Evolutionary conservation across 30 jellyfish, hydroid and myxozoan species (phyloP), one percentile per base, ranked within the genome.

Genomic region (Turritopsis rubra): DNA sequence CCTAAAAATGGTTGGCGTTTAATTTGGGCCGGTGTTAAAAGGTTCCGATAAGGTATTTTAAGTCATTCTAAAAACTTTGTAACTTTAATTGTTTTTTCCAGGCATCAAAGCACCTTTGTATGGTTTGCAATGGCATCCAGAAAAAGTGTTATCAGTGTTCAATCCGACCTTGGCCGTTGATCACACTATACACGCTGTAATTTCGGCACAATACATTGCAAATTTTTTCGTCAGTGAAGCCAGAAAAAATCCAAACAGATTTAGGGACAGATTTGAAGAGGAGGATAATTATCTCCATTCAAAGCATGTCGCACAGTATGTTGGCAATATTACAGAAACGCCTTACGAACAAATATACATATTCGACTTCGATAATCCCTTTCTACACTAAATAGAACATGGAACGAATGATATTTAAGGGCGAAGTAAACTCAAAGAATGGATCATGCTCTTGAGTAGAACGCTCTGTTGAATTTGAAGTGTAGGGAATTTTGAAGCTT

Each of bases 111-210:
- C 93, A 28, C 98, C 98, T 30, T 53, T 92, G 21, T 92, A 87
- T 81, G 98, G 98, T 52, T 72, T 92, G 18, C 98, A 92, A 41
- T 92, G 98, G 98, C 98, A 92, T 81, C 98, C 98, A 17, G 98
- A 92, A 86, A 92, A 92, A 79, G 66, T 80, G 1, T 84, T 88
- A 72, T 92, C 53, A 30, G 95, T 92, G 18, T 82, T 85, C 86
- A 92, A 88, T 79, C 96, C 98, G 16, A 75, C 79, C 80, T 74
- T 91, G 85, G 85, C 82, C 1, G 91, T 90, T 16, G 95, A 92
- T 65, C 98, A 92, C 68, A 87, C 98, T 18, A 60, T 83, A 66
- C 86, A 83, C 29, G 78, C 96, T 52, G 79, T 88, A 24, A 91
- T 87, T 0, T 95, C 92, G 17, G 87, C 98, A 13, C 98, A 92